These are phyloP conservation scores for Hyla sarda DNA, from an alignment of 2,113 vertebrate genomes.

Conservation along the genomic window DNA sequence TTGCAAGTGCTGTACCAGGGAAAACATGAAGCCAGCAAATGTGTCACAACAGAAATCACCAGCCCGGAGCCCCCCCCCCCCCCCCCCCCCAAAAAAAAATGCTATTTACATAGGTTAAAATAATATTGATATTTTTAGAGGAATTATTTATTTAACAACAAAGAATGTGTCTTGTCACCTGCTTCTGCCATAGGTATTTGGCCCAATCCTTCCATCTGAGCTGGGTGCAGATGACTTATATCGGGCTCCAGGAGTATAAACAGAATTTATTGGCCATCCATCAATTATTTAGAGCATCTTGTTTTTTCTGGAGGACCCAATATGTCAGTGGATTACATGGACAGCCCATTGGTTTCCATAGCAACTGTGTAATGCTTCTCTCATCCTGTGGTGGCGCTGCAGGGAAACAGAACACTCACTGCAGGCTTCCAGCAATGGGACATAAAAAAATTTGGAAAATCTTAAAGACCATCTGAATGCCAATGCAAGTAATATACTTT, in stretches of 20 bases:
- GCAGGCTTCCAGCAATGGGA: not conserved
- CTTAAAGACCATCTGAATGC: too few relatives aligned
- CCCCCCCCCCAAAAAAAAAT: not conserved
- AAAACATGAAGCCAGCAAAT: not conserved
- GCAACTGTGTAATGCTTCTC: not conserved
- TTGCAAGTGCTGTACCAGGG: not conserved
- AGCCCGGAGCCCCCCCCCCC: not conserved
- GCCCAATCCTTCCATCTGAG: not conserved
- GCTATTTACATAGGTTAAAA: not conserved
- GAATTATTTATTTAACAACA: not conserved
- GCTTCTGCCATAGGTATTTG: too few relatives aligned
- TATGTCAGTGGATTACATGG: not conserved
- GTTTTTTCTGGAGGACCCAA: not conserved
- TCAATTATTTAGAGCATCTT: not conserved
- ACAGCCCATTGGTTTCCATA: not conserved
- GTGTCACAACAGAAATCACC: conserved; percentile 23
- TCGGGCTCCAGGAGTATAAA: not conserved
- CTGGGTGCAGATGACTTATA: not conserved
- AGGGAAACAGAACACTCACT: not conserved
- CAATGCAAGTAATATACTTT: too few relatives aligned
- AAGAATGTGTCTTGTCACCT: too few relatives aligned
- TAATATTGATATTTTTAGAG: conserved; percentile 17
- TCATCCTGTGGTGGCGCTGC: not conserved
- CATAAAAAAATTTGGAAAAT: too few relatives aligned
- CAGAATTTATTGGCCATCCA: not conserved